A percentile compares a stretch with the other conserved stretches of the same genome.
Evolutionary conservation across 2,113 vertebrate species (phyloP).

Genomic region (Thryonomys swinderianus): DNA sequence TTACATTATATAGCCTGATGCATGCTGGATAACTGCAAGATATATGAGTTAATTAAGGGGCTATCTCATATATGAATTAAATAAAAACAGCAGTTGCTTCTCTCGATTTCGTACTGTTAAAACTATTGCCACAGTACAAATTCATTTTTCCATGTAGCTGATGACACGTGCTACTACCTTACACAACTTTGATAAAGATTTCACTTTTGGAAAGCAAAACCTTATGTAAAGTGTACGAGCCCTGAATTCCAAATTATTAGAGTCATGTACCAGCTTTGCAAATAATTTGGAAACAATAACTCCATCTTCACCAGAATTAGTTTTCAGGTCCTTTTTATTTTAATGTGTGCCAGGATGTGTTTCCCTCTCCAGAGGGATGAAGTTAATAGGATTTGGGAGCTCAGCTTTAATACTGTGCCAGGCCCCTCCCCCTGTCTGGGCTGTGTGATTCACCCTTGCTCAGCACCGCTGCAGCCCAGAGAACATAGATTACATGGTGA

Average conservation of each 20-base stretch:
- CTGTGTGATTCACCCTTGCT: background rate
- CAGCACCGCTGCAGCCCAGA: background rate
- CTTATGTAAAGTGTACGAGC: background rate
- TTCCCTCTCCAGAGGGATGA: background rate
- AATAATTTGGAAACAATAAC: background rate
- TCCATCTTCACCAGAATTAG: background rate
- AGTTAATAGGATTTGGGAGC: background rate
- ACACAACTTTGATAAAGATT: background rate
- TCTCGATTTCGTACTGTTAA: background rate
- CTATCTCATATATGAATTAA: background rate
- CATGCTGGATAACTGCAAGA: background rate
- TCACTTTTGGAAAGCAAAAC: background rate
- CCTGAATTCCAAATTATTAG: background rate
- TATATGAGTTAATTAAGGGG: background rate
- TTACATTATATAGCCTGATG: background rate
- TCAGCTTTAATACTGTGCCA: background rate
- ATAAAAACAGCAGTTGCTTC: background rate
- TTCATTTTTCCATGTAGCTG: background rate
- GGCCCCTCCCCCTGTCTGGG: background rate
- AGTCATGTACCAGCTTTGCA: background rate
- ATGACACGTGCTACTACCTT: background rate
- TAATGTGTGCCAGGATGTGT: background rate
- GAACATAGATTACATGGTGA: background rate
- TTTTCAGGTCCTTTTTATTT: background rate
- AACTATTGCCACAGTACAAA: background rate